phyloP scores from a whole-genome alignment of 2,113 vertebrate species.

The Meriones unguiculatus region DNA sequence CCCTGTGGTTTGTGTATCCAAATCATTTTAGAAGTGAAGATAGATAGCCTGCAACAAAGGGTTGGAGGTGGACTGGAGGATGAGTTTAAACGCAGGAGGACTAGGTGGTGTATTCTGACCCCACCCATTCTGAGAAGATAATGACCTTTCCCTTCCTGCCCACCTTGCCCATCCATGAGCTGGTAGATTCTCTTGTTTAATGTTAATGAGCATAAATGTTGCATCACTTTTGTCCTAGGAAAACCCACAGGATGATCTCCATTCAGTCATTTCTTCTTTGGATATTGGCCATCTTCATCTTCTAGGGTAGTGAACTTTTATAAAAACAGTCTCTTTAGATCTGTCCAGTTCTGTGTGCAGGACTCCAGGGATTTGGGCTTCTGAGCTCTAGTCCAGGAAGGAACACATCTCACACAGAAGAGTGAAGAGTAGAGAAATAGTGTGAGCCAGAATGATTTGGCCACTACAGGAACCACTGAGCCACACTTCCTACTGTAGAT shows the following conservation, averaged over 20 bases:
- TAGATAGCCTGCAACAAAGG: neutral
- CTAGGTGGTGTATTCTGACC: neutral
- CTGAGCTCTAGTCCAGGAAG: neutral
- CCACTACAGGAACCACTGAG: neutral
- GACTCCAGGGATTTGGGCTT: neutral
- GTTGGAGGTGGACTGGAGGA: neutral
- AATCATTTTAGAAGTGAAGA: slow-evolving; percentile 37
- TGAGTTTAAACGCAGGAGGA: neutral
- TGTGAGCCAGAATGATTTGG: neutral
- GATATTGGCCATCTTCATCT: neutral
- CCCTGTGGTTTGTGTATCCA: neutral
- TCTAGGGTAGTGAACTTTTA: neutral
- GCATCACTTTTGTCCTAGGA: neutral
- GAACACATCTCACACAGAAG: neutral
- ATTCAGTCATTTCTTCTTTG: neutral
- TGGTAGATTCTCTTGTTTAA: neutral
- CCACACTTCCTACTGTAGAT: neutral
- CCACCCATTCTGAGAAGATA: neutral
- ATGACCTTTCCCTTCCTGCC: neutral
- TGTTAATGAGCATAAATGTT: neutral
- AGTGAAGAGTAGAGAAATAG: neutral
- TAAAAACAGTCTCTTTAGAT: neutral
- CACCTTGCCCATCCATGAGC: neutral
- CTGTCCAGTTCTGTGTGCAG: neutral
- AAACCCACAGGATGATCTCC: neutral